Evolutionary conservation across 2,113 vertebrate species (phyloP).

Genomic region (Halcyon senegalensis): DNA sequence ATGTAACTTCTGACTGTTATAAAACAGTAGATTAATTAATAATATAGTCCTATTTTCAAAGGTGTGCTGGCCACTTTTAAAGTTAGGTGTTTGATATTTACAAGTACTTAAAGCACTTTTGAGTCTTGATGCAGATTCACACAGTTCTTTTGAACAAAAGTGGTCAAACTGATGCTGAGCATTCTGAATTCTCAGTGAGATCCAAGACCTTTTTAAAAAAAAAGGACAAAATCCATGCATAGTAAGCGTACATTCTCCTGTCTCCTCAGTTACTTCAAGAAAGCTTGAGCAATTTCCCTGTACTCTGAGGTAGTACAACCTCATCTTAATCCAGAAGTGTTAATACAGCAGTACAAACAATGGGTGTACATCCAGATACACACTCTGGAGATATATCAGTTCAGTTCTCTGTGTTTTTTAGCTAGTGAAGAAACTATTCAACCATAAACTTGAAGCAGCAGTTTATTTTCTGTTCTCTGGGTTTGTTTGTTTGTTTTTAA

Average conservation of each 20-base stretch:
- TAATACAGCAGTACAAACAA: not conserved
- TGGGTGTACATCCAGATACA: not conserved
- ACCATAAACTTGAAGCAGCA: not conserved
- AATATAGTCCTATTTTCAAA: not conserved
- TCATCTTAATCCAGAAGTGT: not conserved
- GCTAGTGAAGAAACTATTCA: not conserved
- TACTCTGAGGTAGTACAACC: not conserved
- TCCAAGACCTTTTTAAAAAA: not conserved
- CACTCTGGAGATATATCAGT: not conserved
- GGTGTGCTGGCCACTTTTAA: not conserved
- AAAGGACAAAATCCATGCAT: no score
- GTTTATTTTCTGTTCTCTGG: not conserved
- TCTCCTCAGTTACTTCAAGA: not conserved
- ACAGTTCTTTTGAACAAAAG: not conserved
- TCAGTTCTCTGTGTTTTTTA: not conserved
- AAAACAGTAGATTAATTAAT: not conserved
- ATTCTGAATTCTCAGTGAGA: not conserved
- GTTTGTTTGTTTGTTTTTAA: not conserved
- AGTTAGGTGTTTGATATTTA: not conserved
- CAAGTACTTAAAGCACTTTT: not conserved
- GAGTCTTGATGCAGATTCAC: not conserved
- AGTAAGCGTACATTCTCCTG: not conserved
- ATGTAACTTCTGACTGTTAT: not conserved
- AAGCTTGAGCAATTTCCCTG: not conserved
- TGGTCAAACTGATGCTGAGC: not conserved